Base-by-base conservation (phyloP, 2,797 vertebrate genomes). In the Spinus pinus region DNA sequence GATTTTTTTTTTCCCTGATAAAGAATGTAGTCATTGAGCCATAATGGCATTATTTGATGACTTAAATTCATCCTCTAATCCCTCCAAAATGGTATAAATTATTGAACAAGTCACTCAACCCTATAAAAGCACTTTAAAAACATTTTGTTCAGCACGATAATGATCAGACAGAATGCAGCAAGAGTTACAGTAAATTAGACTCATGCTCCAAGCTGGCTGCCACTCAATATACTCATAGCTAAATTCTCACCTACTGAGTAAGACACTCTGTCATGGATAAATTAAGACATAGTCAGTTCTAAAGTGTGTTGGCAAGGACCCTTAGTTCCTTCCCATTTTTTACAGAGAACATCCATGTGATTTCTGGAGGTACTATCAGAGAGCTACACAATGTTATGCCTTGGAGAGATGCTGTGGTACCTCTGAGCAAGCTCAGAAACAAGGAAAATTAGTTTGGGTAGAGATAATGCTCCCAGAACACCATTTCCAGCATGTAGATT, bases 181-280 rank as follows among this genome's bases (percentile, higher is more conserved):
- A 95, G 89, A 96, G 81, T 96, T 96, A 95, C 95, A 91, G 93
- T 95, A 97, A 96, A 97, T 93, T 81, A 95, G 79, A 93, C 90
- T 96, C 91, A 86, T 94, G 80, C 86, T 95, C 85, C 66, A 91
- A 94, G 87, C 95, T 95, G 94, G 95, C 95, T 96, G 95, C 89
- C 88, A 81, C 90, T 96, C 89, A 88, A 7, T 60, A 95, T 75
- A 95, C 91, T 94, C 91, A 91, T 75, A 91, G 85, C 77, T 91
- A 88, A 86, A 94, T 96, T 95, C 95, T 96, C 82, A 95, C 95
- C 94, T 95, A 91, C 94, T 95, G 94, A 93, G 70, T 94, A 94
- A 97, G 94, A 94, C 86, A 75, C 87, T 81, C 79, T 94, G 91
- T 92, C 91, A 90, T 10, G 51, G 95, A 96, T 93, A 96, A 95